Conservation (phyloP, 1,140 invertebrate species). For the Lordiphosa mommai region DNA sequence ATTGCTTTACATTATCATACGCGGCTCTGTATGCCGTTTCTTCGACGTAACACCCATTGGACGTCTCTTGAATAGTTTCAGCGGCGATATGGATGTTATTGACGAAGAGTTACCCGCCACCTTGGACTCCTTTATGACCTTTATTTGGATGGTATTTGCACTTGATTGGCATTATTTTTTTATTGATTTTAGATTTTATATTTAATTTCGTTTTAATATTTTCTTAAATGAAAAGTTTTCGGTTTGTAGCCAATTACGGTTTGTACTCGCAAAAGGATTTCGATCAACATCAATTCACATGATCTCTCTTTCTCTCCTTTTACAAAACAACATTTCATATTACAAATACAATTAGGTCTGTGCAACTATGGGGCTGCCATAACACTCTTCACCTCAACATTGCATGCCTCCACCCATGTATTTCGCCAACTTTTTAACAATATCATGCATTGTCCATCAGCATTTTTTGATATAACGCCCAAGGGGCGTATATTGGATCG, state of each 20-base stretch:
- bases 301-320: constrained; percentile 15
- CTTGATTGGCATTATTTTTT: constrained; percentile 77
- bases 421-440: constrained; percentile 81
- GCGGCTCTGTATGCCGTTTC: constrained; percentile 86
- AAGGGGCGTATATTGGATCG: constrained; percentile 87
- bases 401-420: constrained; percentile 81
- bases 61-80: constrained; percentile 91
- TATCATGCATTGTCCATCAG: constrained; percentile 85
- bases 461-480: constrained; percentile 90
- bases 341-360: constrained; percentile 37
- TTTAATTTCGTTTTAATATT: constrained; percentile 4
- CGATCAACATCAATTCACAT: constrained; percentile 16
- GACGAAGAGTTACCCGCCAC: constrained; percentile 88
- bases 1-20: constrained; percentile 86
- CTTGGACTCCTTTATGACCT: constrained; percentile 85
- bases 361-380: constrained; percentile 81
- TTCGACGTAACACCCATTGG: constrained; percentile 93
- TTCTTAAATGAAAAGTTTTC: constrained; percentile 22
- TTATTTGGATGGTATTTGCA: constrained; percentile 85
- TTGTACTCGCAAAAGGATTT: constrained; percentile 43
- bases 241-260: constrained; percentile 58
- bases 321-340: not conserved
- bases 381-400: constrained; percentile 82
- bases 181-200: constrained; percentile 72
- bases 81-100: constrained; percentile 90